These are phyloP conservation scores for Lateolabrax maculatus DNA, from an alignment of 2,797 vertebrate genomes.

Conservation along the genomic window DNA sequence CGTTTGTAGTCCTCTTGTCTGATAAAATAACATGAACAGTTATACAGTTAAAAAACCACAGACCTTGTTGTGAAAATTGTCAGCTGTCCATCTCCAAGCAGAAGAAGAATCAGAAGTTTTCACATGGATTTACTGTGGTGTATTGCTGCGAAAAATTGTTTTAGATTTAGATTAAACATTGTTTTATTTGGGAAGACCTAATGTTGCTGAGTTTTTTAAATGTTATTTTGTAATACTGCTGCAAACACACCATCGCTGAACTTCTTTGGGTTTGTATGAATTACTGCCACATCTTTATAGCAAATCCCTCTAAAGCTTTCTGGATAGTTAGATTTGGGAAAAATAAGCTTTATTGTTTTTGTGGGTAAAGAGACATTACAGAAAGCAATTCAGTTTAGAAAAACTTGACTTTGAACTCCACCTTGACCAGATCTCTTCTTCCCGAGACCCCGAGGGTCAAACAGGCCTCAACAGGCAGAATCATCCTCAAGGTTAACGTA, in stretches of 20 bases:
- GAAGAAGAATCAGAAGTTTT: background rate
- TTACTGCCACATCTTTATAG: background rate
- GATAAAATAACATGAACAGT: background rate
- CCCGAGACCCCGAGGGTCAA: slow-evolving; percentile 26
- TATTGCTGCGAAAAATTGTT: no score
- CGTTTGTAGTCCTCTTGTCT: background rate
- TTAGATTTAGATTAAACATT: no score
- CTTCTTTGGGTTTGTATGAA: background rate
- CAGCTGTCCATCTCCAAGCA: background rate
- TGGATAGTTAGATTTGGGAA: background rate
- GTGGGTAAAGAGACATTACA: background rate
- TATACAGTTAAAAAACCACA: background rate
- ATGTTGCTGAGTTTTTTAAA: background rate
- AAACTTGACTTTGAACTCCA: background rate
- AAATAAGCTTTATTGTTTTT: background rate
- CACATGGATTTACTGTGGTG: no score
- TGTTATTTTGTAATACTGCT: background rate
- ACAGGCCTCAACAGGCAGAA: slow-evolving; percentile 62
- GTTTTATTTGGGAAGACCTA: background rate
- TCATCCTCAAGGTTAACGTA: slow-evolving; percentile 47
- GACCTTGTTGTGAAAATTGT: background rate
- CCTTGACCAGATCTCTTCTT: slow-evolving; percentile 43
- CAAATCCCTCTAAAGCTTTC: background rate
- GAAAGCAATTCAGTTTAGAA: background rate
- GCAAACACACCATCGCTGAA: background rate